A percentile compares a stretch with the other conserved stretches of the same genome.
Conservation (phyloP, 1,140 invertebrate species). For the Bombus turneri region DNA sequence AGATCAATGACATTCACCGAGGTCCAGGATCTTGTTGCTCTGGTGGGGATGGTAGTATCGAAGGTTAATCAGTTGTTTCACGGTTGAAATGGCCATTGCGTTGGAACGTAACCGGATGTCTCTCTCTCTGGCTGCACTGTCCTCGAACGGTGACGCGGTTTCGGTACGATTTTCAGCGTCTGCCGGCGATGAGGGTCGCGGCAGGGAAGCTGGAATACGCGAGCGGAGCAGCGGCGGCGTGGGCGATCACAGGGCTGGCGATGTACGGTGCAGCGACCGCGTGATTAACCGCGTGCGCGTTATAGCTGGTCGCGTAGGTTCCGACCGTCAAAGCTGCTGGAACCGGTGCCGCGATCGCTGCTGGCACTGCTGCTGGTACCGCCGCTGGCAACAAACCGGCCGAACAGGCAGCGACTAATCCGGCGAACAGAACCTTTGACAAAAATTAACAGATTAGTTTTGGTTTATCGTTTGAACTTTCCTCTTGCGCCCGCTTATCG, state of each 20-base stretch:
- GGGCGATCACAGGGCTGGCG: conserved; percentile 77
- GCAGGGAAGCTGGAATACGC: conserved; percentile 66
- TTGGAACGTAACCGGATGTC: conserved; percentile 33
- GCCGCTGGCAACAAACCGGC: conserved; percentile 72
- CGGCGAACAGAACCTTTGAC: conserved; percentile 81
- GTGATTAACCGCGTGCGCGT: conserved; percentile 85
- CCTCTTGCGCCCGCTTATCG: no score
- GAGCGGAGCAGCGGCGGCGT: conserved; percentile 73
- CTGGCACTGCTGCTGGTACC: conserved; percentile 76
- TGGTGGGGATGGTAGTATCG: neutral
- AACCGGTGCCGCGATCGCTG: conserved; percentile 80
- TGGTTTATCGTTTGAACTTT: neutral
- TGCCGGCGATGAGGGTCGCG: conserved; percentile 61
- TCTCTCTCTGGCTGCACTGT: neutral
- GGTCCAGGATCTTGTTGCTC: neutral
- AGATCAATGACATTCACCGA: neutral
- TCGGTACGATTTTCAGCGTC: conserved; percentile 58
- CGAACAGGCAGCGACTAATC: conserved; percentile 77
- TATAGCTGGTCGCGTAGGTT: conserved; percentile 85
- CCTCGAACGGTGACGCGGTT: neutral
- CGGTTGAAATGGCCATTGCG: neutral
- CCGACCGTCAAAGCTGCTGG: conserved; percentile 83
- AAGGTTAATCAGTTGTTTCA: conserved; percentile 9
- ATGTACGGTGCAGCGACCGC: conserved; percentile 84
- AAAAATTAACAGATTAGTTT: conserved; percentile 12